These are phyloP conservation scores for Syngnathoides biaculeatus DNA, from an alignment of 2,113 vertebrate genomes.

Conservation along the genomic window DNA sequence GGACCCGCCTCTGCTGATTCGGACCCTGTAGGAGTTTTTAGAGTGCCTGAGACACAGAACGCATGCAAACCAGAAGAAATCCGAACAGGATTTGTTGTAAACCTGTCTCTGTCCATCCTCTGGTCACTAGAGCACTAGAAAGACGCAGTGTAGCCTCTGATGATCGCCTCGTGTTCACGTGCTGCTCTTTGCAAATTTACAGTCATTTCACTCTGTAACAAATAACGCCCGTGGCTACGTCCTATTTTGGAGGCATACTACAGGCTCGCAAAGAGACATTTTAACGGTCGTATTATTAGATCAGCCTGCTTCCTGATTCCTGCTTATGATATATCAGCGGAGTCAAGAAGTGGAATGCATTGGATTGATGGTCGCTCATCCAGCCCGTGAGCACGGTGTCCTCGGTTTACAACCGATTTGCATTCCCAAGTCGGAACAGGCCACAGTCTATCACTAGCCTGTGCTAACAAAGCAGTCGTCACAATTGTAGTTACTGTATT, in stretches of 20 bases:
- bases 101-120: slow-evolving; percentile 22
- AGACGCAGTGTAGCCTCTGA: too few relatives aligned
- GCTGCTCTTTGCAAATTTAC: slow-evolving; percentile 19
- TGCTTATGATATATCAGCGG: background rate
- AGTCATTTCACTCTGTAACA: slow-evolving; percentile 31
- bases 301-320: background rate
- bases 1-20: slow-evolving; percentile 50
- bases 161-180: slow-evolving; percentile 3
- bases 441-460: background rate
- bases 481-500: too few relatives aligned
- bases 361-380: too few relatives aligned
- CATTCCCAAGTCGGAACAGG: background rate
- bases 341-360: background rate
- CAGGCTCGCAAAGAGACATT: background rate
- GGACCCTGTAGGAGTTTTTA: slow-evolving; percentile 37
- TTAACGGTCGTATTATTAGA: background rate
- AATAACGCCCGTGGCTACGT: background rate
- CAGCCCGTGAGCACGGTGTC: too few relatives aligned
- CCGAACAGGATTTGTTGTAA: slow-evolving; percentile 54
- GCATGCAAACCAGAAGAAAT: slow-evolving; percentile 50
- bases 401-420: too few relatives aligned
- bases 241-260: background rate
- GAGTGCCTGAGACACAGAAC: slow-evolving; percentile 36
- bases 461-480: background rate
- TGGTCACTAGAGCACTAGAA: slow-evolving; percentile 8